Evolutionary conservation across 2,113 vertebrate genomes (phyloP).

Genomic region (Engraulis encrasicolus): DNA sequence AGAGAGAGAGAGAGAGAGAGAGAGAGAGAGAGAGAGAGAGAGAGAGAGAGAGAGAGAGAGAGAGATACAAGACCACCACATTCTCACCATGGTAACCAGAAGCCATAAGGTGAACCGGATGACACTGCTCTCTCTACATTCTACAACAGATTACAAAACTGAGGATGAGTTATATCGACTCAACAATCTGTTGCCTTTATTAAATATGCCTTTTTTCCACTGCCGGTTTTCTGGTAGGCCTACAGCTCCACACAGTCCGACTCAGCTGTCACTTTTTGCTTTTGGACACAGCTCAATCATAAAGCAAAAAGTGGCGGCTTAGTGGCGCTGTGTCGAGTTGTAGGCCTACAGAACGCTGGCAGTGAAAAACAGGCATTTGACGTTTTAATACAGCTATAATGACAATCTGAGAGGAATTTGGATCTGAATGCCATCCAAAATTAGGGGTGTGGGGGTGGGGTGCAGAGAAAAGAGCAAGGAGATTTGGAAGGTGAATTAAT

Average conservation of each 20-base stretch:
- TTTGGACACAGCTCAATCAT: too few species aligned
- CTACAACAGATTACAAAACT: too few species aligned
- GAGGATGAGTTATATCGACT: neutral
- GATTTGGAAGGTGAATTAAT: neutral
- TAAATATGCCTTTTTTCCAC: too few species aligned
- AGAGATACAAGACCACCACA: conserved; percentile 26
- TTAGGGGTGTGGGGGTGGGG: too few species aligned
- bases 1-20: neutral
- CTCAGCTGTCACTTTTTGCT: neutral
- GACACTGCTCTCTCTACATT: neutral
- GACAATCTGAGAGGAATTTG: neutral
- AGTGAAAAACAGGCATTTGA: too few species aligned
- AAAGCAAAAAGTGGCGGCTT: too few species aligned
- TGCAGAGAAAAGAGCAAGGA: neutral
- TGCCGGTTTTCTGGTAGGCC: too few species aligned
- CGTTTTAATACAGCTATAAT: too few species aligned
- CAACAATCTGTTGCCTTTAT: neutral
- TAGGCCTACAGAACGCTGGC: too few species aligned
- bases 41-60: neutral
- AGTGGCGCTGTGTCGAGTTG: too few species aligned
- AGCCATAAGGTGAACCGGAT: too few species aligned
- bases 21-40: neutral
- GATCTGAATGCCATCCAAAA: neutral
- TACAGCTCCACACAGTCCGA: too few species aligned
- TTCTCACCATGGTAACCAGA: conserved; percentile 33